These are phyloP conservation scores for Clytia hemisphaerica DNA, from an alignment of 30 jellyfish, hydroid and myxozoan species.

Conservation along the genomic window DNA sequence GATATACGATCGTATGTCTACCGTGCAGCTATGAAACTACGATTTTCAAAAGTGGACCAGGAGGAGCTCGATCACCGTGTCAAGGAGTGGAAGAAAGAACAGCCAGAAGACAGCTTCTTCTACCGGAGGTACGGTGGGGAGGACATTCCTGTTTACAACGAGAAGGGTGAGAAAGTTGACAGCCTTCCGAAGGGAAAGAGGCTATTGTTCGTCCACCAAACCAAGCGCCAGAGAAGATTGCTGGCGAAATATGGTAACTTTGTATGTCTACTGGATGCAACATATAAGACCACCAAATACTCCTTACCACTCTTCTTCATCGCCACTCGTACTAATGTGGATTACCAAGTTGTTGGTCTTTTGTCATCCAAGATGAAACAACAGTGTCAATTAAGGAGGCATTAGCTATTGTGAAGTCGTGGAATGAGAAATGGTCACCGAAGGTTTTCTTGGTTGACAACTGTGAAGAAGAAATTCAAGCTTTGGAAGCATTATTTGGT, in stretches of 20 bases:
- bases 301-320: not conserved
- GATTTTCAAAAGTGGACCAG: constrained; percentile 23
- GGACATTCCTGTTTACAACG: not conserved
- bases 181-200: not conserved
- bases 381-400: not conserved
- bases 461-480: not conserved
- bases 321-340: not conserved
- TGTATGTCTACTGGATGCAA: not conserved
- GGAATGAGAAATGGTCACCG: not conserved
- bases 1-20: constrained; percentile 8
- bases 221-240: not conserved
- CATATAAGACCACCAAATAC: not conserved
- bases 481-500: constrained; percentile 10
- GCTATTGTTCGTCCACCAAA: not conserved
- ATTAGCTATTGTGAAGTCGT: not conserved
- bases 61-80: constrained; percentile 4
- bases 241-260: not conserved
- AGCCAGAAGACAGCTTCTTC: constrained; percentile 14
- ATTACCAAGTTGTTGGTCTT: not conserved
- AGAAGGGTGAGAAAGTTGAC: not conserved
- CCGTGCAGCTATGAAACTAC: constrained; percentile 11
- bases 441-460: not conserved
- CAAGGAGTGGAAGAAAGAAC: constrained; percentile 17
- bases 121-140: not conserved
- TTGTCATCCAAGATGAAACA: not conserved